Percentiles rank a stretch among this genome's conserved stretches.
Conservation (phyloP, 2,113 vertebrate genomes). For the Furnarius figulus region DNA sequence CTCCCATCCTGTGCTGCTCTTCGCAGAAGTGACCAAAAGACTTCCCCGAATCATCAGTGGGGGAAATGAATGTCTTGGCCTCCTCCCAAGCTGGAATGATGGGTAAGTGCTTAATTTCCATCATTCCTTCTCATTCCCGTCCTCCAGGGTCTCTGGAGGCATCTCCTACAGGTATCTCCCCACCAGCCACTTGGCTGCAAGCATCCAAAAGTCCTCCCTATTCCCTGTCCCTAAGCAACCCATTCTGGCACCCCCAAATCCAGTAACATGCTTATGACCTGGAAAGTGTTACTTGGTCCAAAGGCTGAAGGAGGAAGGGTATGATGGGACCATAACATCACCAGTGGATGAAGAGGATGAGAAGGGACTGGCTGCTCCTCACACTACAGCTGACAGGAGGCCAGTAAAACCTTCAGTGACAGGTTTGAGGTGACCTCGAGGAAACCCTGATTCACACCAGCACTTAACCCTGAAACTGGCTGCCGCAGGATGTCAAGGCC, state of each 20-base stretch:
- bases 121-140: not conserved
- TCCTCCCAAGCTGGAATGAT: not conserved
- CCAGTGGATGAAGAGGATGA: not conserved
- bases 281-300: not conserved
- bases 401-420: not conserved
- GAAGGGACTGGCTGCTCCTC: not conserved
- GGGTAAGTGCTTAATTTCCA: not conserved
- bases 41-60: not conserved
- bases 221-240: not conserved
- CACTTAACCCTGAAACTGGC: not conserved
- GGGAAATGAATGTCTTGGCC: not conserved
- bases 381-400: accelerated
- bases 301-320: not conserved
- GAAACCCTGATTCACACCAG: not conserved
- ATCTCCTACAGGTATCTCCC: not conserved
- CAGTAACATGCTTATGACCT: accelerated
- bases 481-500: not conserved
- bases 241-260: not conserved
- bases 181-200: not conserved
- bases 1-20: slow-evolving; percentile 17
- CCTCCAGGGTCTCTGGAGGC: not conserved
- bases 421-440: not conserved
- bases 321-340: not conserved
- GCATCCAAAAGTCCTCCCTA: not conserved
- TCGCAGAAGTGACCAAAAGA: not conserved